A percentile compares a stretch with the other conserved stretches of the same genome.
These are phyloP conservation scores for Drosophila tani DNA, from an alignment of 1,140 invertebrate genomes.

Conservation along the genomic window DNA sequence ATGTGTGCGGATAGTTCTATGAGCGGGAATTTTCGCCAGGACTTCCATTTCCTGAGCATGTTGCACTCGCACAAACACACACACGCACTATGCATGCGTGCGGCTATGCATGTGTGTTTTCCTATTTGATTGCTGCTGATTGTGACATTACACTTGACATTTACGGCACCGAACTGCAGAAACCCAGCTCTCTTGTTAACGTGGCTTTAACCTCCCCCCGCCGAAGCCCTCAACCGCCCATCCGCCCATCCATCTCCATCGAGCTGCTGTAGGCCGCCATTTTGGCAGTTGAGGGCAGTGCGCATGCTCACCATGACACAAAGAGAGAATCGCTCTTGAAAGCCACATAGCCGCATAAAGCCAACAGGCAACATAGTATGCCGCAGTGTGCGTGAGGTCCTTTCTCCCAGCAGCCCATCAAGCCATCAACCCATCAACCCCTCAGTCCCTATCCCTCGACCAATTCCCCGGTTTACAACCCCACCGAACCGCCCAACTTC, in stretches of 20 bases:
- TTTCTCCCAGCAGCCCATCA: not conserved
- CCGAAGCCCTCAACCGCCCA: not conserved
- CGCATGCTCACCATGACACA: slow-evolving; percentile 79
- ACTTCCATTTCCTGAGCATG: slow-evolving; percentile 74
- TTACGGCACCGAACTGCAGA: slow-evolving; percentile 69
- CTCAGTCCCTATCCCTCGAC: slow-evolving; percentile 1
- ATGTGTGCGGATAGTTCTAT: not conserved
- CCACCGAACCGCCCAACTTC: slow-evolving; percentile 37
- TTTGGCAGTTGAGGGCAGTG: slow-evolving; percentile 53
- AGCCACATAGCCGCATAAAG: slow-evolving; percentile 51
- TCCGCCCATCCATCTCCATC: slow-evolving; percentile 2
- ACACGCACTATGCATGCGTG: slow-evolving; percentile 19
- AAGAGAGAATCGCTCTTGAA: slow-evolving; percentile 49
- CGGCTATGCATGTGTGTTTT: slow-evolving; percentile 59
- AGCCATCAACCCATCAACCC: not conserved
- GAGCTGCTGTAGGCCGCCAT: slow-evolving; percentile 64
- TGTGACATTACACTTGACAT: slow-evolving; percentile 85
- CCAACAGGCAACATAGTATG: slow-evolving; percentile 57
- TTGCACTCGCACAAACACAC: slow-evolving; percentile 54
- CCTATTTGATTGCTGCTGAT: slow-evolving; percentile 80
- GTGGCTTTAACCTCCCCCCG: slow-evolving; percentile 3
- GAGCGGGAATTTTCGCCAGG: not conserved
- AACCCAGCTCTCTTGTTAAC: slow-evolving; percentile 39
- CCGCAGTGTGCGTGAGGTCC: slow-evolving; percentile 54
- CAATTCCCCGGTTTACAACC: slow-evolving; percentile 30